Evolutionary conservation across 2,888 invertebrate species (phyloP), one percentile per base, ranked within the genome.

Genomic region (Chrysopilus asiliformis): DNA sequence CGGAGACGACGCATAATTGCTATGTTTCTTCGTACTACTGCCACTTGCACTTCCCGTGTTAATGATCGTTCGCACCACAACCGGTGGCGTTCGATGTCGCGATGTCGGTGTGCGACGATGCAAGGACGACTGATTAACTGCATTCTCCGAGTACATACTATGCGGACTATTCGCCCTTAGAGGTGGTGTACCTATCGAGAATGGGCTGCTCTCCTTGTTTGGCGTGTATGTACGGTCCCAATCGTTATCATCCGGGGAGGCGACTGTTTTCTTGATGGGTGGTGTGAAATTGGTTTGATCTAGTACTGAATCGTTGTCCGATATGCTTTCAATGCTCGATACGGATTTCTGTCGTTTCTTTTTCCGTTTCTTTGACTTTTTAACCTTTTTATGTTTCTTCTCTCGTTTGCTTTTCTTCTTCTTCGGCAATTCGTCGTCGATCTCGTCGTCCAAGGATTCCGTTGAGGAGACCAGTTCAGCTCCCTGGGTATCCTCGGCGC

Each of bases 321-420:
- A 74, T 35, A 75, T 65, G 45, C 74, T 73, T 53, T 75, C 77
- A 44, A 79, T 65, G 51, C 79, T 79, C 1, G 77, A 72, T 39
- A 78, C 76, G 34, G 76, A 70, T 25, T 79, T 78, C 38, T 70
- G 67, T 33, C 78, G 74, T 56, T 73, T 72, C 26, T 68, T 66
- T 56, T 77, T 79, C 41, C 67, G 60, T 38, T 78, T 82, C 50
- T 78, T 78, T 28, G 75, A 69, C 45, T 79, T 78, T 56, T 81
- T 82, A 58, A 78, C 80, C 57, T 79, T 76, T 53, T 81, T 81
- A 30, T 81, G 79, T 50, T 78, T 77, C 58, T 77, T 58, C 31
- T 48, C 47, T 41, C 58, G 55, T 46, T 61, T 62, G 38, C 55
- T 53, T 31, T 51, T 56, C 32, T 58, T 61, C 35, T 53, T 53